Conservation (phyloP, 1,140 invertebrate genomes). For the Drosophila pachea region DNA sequence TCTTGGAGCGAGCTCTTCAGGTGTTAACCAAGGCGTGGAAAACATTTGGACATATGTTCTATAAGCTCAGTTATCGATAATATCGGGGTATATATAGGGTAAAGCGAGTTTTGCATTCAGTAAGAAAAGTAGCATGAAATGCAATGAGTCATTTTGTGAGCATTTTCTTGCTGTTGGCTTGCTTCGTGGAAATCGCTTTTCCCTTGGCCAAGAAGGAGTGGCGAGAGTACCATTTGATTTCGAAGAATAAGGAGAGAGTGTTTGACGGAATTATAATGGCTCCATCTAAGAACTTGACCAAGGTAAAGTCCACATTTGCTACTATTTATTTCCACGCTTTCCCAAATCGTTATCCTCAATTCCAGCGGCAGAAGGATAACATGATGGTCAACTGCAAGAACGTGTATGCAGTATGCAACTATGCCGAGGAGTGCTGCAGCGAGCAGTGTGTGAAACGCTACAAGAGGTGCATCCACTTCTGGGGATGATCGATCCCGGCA, state of each 20-base stretch:
- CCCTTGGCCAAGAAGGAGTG: background rate
- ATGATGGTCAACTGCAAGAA: background rate
- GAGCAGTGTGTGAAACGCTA: background rate
- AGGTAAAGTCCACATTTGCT: background rate
- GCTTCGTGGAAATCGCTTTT: background rate
- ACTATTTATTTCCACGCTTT: background rate
- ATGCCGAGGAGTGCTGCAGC: background rate
- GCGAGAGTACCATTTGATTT: background rate
- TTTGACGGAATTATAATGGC: background rate
- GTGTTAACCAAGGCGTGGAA: too few species aligned
- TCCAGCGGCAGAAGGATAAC: background rate
- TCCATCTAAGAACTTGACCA: background rate
- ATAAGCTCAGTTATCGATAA: too few species aligned
- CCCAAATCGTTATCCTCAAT: background rate
- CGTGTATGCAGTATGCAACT: background rate
- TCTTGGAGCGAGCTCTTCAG: too few species aligned
- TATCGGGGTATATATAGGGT: too few species aligned
- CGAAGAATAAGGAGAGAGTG: background rate
- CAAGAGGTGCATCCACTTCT: conserved; percentile 1
- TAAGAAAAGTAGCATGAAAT: background rate
- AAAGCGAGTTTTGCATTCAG: background rate
- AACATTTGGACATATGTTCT: too few species aligned
- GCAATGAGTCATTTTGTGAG: background rate
- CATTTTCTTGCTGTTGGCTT: background rate
- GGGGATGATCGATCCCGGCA: background rate